phyloP scores from a whole-genome alignment of 2,797 vertebrate genomes.

The Trachops cirrhosus region DNA sequence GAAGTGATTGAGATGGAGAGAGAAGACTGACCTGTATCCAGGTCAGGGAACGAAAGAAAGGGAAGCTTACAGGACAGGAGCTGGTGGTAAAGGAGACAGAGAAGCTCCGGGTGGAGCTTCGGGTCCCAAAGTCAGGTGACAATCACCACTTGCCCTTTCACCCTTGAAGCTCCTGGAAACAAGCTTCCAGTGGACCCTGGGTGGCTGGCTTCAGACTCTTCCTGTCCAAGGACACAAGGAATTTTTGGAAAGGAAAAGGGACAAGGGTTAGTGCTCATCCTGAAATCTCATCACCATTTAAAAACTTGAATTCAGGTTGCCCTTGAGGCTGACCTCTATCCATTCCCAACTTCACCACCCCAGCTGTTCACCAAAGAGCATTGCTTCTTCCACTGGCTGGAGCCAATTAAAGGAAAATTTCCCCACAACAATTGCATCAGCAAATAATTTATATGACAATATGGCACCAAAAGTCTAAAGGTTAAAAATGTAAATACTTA shows the following conservation, averaged over 20 bases:
- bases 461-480: not conserved
- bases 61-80: not conserved
- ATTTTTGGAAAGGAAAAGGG: not conserved
- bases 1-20: not conserved
- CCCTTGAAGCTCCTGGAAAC: not conserved
- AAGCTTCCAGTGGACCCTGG: not conserved
- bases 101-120: not conserved
- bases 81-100: fast-evolving
- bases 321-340: not conserved
- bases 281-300: not conserved
- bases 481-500: not conserved
- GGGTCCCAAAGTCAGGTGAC: not conserved
- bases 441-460: not conserved
- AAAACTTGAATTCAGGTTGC: not conserved
- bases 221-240: not conserved
- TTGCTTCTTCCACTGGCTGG: not conserved
- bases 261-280: not conserved
- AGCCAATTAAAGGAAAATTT: not conserved
- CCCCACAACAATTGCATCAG: not conserved
- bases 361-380: not conserved
- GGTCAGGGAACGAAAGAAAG: not conserved
- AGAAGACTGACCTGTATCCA: not conserved
- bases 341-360: not conserved
- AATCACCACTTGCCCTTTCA: not conserved
- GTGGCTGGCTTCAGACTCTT: not conserved